A percentile compares a stretch with the other conserved stretches of the same genome.
Conservation (phyloP, 2,113 vertebrate species). For the Mesembrinibis cayennensis region DNA sequence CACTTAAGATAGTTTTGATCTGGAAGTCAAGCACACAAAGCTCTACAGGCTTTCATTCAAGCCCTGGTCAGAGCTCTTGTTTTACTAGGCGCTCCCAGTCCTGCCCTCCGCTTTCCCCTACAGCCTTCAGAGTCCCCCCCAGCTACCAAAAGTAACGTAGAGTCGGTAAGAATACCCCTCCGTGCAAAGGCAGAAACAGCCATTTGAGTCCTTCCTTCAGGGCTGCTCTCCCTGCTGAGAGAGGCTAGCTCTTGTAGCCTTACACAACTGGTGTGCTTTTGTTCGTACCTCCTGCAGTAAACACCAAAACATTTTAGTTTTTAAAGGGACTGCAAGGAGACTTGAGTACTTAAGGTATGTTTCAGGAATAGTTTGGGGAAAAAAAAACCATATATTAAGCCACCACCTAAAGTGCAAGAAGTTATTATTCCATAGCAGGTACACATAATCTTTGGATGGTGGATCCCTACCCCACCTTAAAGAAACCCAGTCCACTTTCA, state of each 20-base stretch:
- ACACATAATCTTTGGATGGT: not conserved
- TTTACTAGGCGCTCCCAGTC: not conserved
- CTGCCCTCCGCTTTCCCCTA: not conserved
- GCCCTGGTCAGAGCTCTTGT: conserved; percentile 32
- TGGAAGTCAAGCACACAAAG: conserved; percentile 76
- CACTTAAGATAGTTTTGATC: conserved; percentile 98
- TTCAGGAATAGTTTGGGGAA: not conserved
- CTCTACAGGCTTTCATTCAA: conserved; percentile 59
- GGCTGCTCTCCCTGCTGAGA: not conserved
- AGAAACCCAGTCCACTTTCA: not conserved
- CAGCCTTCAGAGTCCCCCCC: not conserved
- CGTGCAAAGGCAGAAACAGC: not conserved
- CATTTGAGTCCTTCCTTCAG: not conserved
- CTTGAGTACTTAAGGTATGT: not conserved
- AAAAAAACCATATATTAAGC: not conserved
- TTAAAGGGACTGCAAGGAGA: not conserved
- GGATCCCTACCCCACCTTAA: not conserved
- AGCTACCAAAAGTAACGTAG: not conserved
- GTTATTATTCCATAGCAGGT: not conserved
- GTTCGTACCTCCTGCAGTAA: not conserved
- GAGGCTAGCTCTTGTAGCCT: not conserved
- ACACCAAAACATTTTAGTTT: not conserved
- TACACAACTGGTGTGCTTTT: not conserved
- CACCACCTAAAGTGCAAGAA: not conserved
- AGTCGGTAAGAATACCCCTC: not conserved